These are phyloP conservation scores for Papio anubis DNA, from an alignment of 2,113 vertebrate genomes.

Conservation along the genomic window DNA sequence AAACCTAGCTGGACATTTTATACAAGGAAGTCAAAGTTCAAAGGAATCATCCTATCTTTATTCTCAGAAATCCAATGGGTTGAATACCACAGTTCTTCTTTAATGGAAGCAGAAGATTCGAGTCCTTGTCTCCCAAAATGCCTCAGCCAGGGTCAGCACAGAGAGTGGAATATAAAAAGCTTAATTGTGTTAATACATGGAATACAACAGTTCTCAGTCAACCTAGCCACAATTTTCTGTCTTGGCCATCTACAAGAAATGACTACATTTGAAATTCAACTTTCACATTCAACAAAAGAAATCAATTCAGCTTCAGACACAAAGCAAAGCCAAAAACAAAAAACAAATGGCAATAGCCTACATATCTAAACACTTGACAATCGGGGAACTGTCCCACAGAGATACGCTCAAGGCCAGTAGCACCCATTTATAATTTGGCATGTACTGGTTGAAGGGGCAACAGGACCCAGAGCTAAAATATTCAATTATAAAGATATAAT, in stretches of 20 bases:
- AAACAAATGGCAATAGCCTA: neutral
- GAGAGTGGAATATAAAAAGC: constrained; percentile 21
- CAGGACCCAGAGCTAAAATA: neutral
- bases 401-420: constrained; percentile 33
- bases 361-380: neutral
- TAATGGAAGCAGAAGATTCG: constrained; percentile 26
- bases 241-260: constrained; percentile 32
- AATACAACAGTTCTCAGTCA: neutral
- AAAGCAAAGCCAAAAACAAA: neutral
- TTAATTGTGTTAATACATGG: neutral
- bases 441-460: constrained; percentile 3
- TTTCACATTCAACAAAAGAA: constrained; percentile 53
- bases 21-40: neutral
- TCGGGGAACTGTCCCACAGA: neutral
- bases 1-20: neutral
- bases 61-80: neutral
- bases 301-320: constrained; percentile 2
- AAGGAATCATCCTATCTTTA: neutral
- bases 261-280: constrained; percentile 60
- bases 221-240: constrained; percentile 11
- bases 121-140: neutral
- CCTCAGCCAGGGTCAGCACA: neutral
- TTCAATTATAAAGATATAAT: constrained; percentile 3
- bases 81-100: constrained; percentile 12
- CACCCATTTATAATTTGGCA: constrained; percentile 46